Evolutionary conservation across 2,113 vertebrate species (phyloP).

Genomic region (Mobula birostris): DNA sequence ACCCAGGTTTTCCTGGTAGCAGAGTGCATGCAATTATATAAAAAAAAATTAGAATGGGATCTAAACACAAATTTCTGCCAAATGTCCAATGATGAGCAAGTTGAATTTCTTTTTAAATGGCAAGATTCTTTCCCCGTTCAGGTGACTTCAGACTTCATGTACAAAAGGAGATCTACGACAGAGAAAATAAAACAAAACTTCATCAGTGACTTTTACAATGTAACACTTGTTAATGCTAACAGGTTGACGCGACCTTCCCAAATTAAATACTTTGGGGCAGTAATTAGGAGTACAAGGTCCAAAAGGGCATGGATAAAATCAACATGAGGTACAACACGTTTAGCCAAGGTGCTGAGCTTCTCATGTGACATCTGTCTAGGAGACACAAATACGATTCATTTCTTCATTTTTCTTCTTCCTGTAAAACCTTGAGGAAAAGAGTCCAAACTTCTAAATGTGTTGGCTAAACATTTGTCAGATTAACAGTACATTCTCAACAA

Average conservation of each 20-base stretch:
- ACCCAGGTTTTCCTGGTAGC: not conserved
- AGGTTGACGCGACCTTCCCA: not conserved
- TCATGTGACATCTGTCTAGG: not conserved
- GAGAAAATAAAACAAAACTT: not conserved
- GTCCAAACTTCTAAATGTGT: not conserved
- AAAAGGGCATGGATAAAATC: not conserved
- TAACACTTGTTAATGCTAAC: not conserved
- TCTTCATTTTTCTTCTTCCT: not conserved
- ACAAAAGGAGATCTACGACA: not conserved
- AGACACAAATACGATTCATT: not conserved
- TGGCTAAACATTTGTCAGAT: not conserved
- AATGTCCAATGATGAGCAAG: not conserved
- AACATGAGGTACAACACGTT: not conserved
- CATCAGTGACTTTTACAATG: not conserved
- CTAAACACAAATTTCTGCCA: not conserved
- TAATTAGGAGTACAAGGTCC: not conserved
- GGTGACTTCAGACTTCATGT: constrained; percentile 13
- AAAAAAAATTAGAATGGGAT: not conserved
- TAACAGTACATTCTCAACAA: not conserved
- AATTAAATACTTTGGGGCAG: not conserved
- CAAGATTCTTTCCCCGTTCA: constrained; percentile 1
- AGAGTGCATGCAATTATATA: not conserved
- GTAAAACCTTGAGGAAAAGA: not conserved
- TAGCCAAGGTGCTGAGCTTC: not conserved
- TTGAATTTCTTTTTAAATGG: constrained; percentile 25